Conservation (phyloP, 2,888 invertebrate species). For the Actias luna region DNA sequence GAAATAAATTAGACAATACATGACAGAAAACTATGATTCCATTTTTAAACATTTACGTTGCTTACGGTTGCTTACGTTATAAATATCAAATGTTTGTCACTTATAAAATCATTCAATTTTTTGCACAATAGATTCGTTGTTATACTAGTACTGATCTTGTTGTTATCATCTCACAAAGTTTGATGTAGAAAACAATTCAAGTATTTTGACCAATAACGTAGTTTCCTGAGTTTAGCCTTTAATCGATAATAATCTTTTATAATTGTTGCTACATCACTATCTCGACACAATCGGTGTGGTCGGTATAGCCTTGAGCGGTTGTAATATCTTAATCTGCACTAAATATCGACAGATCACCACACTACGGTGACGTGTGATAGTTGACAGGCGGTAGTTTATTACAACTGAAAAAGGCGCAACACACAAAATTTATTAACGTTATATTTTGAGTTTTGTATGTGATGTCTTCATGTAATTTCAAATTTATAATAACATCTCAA, state of each 20-base stretch:
- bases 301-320: conserved; percentile 5
- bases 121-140: no score
- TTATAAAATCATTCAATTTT: no score
- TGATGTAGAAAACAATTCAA: no score
- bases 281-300: conserved; percentile 9
- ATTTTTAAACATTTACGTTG: no score
- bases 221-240: not conserved
- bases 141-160: no score
- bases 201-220: no score
- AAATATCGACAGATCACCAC: conserved; percentile 40
- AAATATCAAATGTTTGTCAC: no score
- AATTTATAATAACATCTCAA: not conserved
- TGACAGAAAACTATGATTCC: no score
- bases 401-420: conserved; percentile 29
- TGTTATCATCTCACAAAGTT: no score
- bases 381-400: conserved; percentile 57
- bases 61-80: no score
- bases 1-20: no score
- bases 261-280: not conserved
- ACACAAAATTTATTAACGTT: not conserved
- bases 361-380: conserved; percentile 43
- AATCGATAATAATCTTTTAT: not conserved
- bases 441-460: conserved; percentile 2
- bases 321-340: conserved; percentile 38
- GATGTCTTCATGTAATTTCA: not conserved